These are phyloP conservation scores for Ptychobarbus kaznakovi DNA, from an alignment of 2,797 vertebrate genomes.

Conservation along the genomic window DNA sequence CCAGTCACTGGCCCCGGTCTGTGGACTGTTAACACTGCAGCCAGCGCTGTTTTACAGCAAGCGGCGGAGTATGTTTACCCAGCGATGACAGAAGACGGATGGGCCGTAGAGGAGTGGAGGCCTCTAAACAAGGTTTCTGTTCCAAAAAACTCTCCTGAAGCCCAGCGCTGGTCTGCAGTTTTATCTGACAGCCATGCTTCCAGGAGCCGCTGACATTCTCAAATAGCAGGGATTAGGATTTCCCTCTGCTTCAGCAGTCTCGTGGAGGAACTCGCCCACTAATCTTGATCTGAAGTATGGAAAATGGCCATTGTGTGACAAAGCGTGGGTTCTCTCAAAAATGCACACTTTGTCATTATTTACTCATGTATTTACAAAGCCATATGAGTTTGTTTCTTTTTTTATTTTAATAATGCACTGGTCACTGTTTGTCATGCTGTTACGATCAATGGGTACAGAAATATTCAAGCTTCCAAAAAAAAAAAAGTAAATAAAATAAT, in stretches of 20 bases:
- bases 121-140: slow-evolving; percentile 65
- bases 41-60: slow-evolving; percentile 65
- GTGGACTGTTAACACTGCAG: slow-evolving; percentile 60
- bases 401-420: background rate
- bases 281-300: slow-evolving; percentile 12
- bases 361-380: background rate
- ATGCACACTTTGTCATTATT: background rate
- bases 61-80: slow-evolving; percentile 66
- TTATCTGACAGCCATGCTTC: slow-evolving; percentile 67
- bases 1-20: slow-evolving; percentile 62
- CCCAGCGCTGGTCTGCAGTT: slow-evolving; percentile 60
- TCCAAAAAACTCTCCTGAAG: slow-evolving; percentile 63
- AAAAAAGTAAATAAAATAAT: background rate
- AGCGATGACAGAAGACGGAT: slow-evolving; percentile 68
- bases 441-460: background rate
- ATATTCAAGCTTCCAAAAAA: background rate
- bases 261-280: slow-evolving; percentile 55
- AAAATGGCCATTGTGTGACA: background rate
- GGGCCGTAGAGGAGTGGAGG: slow-evolving; percentile 59
- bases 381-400: background rate
- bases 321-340: no score
- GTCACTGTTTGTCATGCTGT: background rate
- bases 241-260: slow-evolving; percentile 63
- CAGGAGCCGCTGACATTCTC: slow-evolving; percentile 71
- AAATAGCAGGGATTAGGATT: slow-evolving; percentile 70